Base-by-base conservation (phyloP, 1,140 invertebrate species). In the Zaprionus vittiger region DNA sequence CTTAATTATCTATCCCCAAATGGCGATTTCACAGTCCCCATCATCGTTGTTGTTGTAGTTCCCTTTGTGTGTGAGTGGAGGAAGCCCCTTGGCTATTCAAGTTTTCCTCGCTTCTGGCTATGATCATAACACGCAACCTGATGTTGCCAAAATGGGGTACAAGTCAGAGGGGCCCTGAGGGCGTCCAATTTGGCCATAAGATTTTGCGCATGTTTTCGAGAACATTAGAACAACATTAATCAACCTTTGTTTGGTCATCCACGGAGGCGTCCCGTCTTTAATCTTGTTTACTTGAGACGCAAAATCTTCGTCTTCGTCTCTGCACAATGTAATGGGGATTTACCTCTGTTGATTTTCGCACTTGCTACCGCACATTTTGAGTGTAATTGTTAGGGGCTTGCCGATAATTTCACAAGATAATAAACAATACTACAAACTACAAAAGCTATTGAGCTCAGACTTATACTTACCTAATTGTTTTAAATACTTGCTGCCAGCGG, bases 331-430 rank as follows among this genome's bases (percentile, higher is more conserved):
- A 44, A 70, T 59, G 20, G 54, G 62, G 60, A 56, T 75, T 75
- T 62, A 66, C 57, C 55, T 81, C 62, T 82, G 66, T 73, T 77
- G 57, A 75, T 54, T 65, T 82, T 81, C 64, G 52, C 73, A 75
- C 62, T 78, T 63, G 76, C 75, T 49, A 60, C 73, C 70, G 73
- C 59, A 63, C 49, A 56, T 59, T 63, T 63, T 62, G 57, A 70
- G 52, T 70, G 52, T 57, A 41, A 70, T 75, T 75, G 67, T 70
- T 75, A 26, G 75, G 67, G 74, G 37, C 44, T 73, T 76, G 73
- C 77, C 74, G 73, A 59, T 83, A 87, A 86, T 86, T 87, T 70
- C 83, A 69, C 83, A 86, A 86, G 77, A 87, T 79, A 83, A 85
- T 47, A 17, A 47, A 34, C 31, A 11, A 47, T 17, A 47, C 0